A percentile compares a stretch with the other conserved stretches of the same genome.
Evolutionary conservation across 2,797 vertebrate species (phyloP).

Genomic region (Anniella stebbinsi): DNA sequence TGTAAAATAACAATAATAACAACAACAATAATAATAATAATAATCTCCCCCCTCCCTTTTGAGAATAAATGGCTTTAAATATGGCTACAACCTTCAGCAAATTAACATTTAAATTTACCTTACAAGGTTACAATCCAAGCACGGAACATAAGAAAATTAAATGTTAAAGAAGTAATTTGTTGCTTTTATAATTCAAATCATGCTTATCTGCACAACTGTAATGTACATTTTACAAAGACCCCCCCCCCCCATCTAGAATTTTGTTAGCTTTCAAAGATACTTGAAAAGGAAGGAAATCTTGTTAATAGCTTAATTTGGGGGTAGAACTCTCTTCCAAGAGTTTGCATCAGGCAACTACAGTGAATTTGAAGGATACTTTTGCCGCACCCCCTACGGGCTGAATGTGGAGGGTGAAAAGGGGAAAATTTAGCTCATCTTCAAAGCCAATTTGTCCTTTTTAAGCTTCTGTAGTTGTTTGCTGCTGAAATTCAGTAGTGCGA

Average conservation of each 20-base stretch:
- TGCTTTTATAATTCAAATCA: not conserved
- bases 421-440: no score
- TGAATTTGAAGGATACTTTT: no score
- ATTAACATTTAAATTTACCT: not conserved
- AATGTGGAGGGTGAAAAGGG: no score
- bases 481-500: no score
- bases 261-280: not conserved
- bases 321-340: not conserved
- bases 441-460: no score
- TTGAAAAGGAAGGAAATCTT: not conserved
- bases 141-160: slow-evolving; percentile 7
- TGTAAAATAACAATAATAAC: not conserved
- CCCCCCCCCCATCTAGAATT: no score
- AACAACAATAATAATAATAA: not conserved
- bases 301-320: not conserved
- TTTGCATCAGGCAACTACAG: not conserved
- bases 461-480: no score
- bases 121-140: not conserved
- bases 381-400: no score
- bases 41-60: not conserved
- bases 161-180: not conserved
- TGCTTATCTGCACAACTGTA: not conserved
- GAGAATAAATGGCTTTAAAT: slow-evolving; percentile 5
- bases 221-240: not conserved
- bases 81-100: not conserved